Evolutionary conservation across 2,797 vertebrate genomes (phyloP).

Genomic region (Argentina silus): DNA sequence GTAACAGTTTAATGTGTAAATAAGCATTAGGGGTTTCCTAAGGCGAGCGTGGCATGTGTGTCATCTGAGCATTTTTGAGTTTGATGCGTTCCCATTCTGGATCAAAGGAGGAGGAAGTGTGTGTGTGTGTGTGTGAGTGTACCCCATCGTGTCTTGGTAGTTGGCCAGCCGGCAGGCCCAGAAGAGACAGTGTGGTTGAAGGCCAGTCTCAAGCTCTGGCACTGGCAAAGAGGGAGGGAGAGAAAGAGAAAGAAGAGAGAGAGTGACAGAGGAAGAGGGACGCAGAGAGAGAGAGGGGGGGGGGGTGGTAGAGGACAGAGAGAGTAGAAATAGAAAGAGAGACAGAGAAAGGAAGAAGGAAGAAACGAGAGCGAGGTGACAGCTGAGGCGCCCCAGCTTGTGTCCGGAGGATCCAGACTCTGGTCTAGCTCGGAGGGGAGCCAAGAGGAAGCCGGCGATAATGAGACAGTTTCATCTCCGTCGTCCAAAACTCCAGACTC

Average conservation of each 20-base stretch:
- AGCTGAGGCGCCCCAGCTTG: slow-evolving; percentile 51
- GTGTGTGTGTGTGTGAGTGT: no score
- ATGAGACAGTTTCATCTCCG: slow-evolving; percentile 68
- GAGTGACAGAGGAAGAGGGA: slow-evolving; percentile 16
- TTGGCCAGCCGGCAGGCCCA: neutral
- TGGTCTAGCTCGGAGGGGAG: slow-evolving; percentile 53
- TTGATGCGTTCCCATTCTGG: slow-evolving; percentile 29
- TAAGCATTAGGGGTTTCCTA: neutral
- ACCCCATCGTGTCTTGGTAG: slow-evolving; percentile 5
- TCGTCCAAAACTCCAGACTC: slow-evolving; percentile 34
- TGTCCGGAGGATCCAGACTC: slow-evolving; percentile 50
- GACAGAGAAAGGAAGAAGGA: slow-evolving; percentile 1
- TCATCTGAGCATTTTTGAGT: no score
- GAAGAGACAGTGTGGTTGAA: slow-evolving; percentile 41
- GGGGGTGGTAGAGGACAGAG: neutral
- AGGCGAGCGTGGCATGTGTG: neutral
- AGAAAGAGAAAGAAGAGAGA: neutral
- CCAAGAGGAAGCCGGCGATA: slow-evolving; percentile 67
- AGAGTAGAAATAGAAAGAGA: slow-evolving; percentile 8
- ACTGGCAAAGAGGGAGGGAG: neutral
- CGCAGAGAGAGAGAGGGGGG: neutral
- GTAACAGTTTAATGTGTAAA: neutral
- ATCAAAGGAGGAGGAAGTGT: slow-evolving; percentile 36
- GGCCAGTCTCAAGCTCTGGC: slow-evolving; percentile 31
- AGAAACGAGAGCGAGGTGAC: slow-evolving; percentile 48